Evolutionary conservation across 2,888 invertebrate species (phyloP).

Genomic region (Branchipolynoe longqiensis): DNA sequence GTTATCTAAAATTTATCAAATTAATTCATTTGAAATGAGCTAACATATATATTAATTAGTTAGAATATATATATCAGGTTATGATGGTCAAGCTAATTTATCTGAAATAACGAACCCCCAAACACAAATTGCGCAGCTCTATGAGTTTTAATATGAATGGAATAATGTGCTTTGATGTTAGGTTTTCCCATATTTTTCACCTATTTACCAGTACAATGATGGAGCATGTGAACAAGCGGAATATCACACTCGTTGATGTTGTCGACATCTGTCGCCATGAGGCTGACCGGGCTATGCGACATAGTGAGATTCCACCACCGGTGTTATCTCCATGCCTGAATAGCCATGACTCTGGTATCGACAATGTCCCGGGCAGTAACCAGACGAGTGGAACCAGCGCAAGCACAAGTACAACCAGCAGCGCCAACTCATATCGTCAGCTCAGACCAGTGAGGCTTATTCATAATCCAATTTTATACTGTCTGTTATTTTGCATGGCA

Average conservation of each 20-base stretch:
- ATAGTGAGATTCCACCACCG: constrained; percentile 1
- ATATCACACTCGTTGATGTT: constrained; percentile 64
- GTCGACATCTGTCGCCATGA: constrained; percentile 63
- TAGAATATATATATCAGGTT: too few species aligned
- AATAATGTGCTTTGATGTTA: neutral
- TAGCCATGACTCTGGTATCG: constrained; percentile 61
- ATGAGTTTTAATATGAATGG: neutral
- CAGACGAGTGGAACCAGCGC: constrained; percentile 21
- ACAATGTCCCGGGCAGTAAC: constrained; percentile 56
- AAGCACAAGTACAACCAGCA: constrained; percentile 41
- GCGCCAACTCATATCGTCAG: constrained; percentile 14
- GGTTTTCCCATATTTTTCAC: neutral
- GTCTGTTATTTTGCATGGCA: too few species aligned
- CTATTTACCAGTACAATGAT: constrained; percentile 65
- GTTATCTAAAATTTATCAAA: too few species aligned
- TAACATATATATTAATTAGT: too few species aligned
- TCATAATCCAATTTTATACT: neutral
- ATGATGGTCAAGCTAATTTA: too few species aligned
- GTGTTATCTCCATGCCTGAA: constrained; percentile 38
- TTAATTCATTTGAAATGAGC: too few species aligned
- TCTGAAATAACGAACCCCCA: too few species aligned
- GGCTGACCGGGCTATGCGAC: constrained; percentile 24
- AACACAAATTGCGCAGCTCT: too few species aligned
- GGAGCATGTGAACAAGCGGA: constrained; percentile 63
- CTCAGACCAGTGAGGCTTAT: constrained; percentile 33